phyloP scores from a whole-genome alignment of 1,140 invertebrate genomes.

The Drosophila virilis region DNA sequence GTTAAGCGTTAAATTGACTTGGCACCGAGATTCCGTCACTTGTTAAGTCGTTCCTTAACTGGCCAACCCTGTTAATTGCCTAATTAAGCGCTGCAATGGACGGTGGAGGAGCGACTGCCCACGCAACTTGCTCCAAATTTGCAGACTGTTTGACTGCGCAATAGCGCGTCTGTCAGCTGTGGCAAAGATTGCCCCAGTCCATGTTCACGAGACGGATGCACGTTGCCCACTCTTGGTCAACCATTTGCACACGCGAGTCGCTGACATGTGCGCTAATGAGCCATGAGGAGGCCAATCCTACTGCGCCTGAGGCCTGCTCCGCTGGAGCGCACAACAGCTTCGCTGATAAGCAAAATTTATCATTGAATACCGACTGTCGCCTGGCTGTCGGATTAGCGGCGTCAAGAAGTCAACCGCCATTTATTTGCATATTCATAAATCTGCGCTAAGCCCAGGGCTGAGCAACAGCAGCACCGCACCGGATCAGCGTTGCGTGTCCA shows the following conservation, averaged over 20 bases:
- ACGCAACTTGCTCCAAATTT: constrained; percentile 60
- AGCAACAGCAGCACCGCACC: constrained; percentile 9
- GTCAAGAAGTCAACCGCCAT: constrained; percentile 60
- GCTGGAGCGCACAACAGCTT: constrained; percentile 8
- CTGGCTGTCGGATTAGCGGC: constrained; percentile 47
- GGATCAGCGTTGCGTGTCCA: constrained; percentile 15
- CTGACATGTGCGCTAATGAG: constrained; percentile 64
- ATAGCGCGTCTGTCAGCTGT: constrained; percentile 14
- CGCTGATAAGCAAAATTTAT: constrained; percentile 66
- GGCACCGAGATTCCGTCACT: constrained; percentile 40
- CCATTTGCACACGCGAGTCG: constrained; percentile 32
- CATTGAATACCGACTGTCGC: constrained; percentile 32
- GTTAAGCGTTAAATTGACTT: constrained; percentile 77
- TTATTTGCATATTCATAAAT: constrained; percentile 76
- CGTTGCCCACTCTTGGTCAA: constrained; percentile 41
- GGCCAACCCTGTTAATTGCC: constrained; percentile 66
- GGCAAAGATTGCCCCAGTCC: constrained; percentile 4
- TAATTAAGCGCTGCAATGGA: constrained; percentile 68
- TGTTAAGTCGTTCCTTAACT: constrained; percentile 56
- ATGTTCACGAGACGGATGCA: constrained; percentile 6
- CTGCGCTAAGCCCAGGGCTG: background rate
- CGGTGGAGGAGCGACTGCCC: constrained; percentile 34
- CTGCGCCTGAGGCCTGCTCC: constrained; percentile 1
- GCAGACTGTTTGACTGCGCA: constrained; percentile 23
- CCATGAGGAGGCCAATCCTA: constrained; percentile 14